phyloP scores from a whole-genome alignment of 2,888 invertebrate genomes.

The Pelosia muscerda region DNA sequence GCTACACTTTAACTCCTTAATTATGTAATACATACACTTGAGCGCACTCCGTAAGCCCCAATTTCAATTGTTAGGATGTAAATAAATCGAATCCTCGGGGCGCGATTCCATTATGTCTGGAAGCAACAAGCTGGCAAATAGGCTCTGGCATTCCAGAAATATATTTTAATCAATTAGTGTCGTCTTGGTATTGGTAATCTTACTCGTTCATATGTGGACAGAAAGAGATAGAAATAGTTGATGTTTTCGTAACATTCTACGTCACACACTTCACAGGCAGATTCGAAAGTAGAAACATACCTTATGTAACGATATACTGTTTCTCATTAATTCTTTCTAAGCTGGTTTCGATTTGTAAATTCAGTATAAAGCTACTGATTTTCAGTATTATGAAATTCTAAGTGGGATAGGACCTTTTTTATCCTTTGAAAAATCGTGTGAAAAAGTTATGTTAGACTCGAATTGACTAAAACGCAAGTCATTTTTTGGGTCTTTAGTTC shows the following conservation, averaged over 20 bases:
- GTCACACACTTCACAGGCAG: not conserved
- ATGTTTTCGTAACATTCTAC: not conserved
- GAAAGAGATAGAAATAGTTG: not conserved
- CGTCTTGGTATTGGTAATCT: not conserved
- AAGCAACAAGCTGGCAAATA: slow-evolving; percentile 4
- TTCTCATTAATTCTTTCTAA: no score
- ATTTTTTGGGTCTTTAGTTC: no score
- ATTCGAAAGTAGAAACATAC: no score
- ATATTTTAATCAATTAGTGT: not conserved
- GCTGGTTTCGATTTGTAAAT: no score
- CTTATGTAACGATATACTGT: no score
- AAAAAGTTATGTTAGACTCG: no score
- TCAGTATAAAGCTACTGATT: no score
- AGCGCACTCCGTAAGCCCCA: not conserved
- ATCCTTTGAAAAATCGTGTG: no score
- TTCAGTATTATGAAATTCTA: no score
- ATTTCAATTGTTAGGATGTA: not conserved
- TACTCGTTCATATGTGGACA: not conserved
- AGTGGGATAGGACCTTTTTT: no score
- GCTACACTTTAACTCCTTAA: not conserved
- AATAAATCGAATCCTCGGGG: not conserved
- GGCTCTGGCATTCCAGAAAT: not conserved
- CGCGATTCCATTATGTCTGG: not conserved
- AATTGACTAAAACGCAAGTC: no score
- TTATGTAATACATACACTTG: not conserved